Conservation (phyloP, 1,140 invertebrate genomes). For the Triops cancriformis region DNA sequence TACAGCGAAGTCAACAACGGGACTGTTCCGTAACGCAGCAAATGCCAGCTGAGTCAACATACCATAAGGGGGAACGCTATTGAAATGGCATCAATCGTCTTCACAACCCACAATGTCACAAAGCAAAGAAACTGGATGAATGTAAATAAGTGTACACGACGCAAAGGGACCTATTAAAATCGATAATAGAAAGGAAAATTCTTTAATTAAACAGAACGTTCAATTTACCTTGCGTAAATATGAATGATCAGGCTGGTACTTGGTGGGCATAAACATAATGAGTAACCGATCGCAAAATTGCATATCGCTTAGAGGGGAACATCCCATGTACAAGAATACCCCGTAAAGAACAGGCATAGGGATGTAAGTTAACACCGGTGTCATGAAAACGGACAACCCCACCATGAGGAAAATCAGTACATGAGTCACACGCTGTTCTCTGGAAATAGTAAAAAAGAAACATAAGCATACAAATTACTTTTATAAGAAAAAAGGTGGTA, state of each 20-base stretch:
- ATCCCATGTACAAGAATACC: conserved; percentile 59
- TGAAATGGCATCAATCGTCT: conserved; percentile 49
- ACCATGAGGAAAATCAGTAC: conserved; percentile 39
- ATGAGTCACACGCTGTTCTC: conserved; percentile 41
- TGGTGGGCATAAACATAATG: conserved; percentile 54
- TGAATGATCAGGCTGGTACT: conserved; percentile 55
- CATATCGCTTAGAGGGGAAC: conserved; percentile 50
- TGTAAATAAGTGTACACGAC: conserved; percentile 52
- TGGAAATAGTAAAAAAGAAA: conserved; percentile 29
- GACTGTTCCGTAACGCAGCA: too few species aligned
- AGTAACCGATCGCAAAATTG: conserved; percentile 50
- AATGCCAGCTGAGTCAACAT: conserved; percentile 28
- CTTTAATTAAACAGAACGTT: background rate
- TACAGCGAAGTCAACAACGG: too few species aligned
- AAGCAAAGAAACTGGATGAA: conserved; percentile 50
- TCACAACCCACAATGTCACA: conserved; percentile 48
- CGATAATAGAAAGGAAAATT: background rate
- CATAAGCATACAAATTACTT: background rate
- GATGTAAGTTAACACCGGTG: conserved; percentile 36
- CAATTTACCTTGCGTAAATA: conserved; percentile 42
- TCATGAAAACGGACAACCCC: conserved; percentile 39
- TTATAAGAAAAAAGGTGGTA: background rate
- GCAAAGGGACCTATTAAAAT: conserved; percentile 43
- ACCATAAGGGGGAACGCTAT: conserved; percentile 56
- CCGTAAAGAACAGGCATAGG: conserved; percentile 55